phyloP scores from a whole-genome alignment of 1,140 invertebrate species.

The Formica exsecta region DNA sequence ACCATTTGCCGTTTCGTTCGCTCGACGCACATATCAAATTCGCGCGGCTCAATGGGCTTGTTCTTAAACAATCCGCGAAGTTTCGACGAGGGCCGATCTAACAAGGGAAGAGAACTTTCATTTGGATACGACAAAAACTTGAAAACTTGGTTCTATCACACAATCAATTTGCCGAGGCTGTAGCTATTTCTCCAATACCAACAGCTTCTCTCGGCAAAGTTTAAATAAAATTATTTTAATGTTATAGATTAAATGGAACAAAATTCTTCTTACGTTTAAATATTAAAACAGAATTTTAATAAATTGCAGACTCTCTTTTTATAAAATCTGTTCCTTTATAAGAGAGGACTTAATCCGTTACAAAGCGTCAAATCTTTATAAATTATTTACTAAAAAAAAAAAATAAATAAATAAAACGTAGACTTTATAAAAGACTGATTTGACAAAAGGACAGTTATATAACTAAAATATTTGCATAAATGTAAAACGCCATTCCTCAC shows the following conservation, averaged over 20 bases:
- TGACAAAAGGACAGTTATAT: too few species aligned
- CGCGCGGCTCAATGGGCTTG: slow-evolving; percentile 46
- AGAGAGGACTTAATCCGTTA: too few species aligned
- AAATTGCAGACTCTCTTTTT: neutral
- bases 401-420: too few species aligned
- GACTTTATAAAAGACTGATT: too few species aligned
- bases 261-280: neutral
- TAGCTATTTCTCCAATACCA: neutral
- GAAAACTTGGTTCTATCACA: neutral
- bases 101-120: slow-evolving; percentile 36
- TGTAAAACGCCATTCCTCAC: neutral
- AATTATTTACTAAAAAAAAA: too few species aligned
- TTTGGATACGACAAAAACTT: slow-evolving; percentile 18
- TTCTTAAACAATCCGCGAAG: slow-evolving; percentile 48
- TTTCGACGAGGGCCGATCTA: slow-evolving; percentile 1
- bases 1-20: slow-evolving; percentile 52
- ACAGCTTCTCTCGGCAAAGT: neutral
- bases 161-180: slow-evolving; percentile 14
- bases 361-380: too few species aligned
- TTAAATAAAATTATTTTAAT: neutral
- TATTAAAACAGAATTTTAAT: neutral
- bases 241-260: neutral
- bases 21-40: slow-evolving; percentile 71
- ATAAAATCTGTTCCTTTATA: too few species aligned
- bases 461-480: too few species aligned